phyloP scores from a whole-genome alignment of 2,113 vertebrate genomes.

The Rhinopomastus cyanomelas region DNA sequence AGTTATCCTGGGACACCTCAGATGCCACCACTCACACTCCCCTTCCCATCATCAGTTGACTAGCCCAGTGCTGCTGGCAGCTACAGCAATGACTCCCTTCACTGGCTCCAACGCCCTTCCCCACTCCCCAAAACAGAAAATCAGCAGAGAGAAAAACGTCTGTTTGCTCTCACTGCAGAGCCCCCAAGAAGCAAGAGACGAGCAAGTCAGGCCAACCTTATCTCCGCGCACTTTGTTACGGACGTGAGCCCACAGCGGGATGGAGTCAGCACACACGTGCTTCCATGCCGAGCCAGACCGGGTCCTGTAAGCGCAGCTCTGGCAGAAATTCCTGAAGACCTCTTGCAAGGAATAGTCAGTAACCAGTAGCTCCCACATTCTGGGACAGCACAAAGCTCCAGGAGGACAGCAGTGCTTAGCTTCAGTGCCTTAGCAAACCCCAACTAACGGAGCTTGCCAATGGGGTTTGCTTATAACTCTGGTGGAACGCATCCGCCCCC shows the following conservation, averaged over 20 bases:
- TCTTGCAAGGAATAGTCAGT: conserved; percentile 25
- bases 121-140: not conserved
- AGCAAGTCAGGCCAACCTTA: conserved; percentile 58
- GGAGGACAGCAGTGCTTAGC: not conserved
- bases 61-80: not conserved
- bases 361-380: conserved; percentile 48
- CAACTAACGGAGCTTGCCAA: not conserved
- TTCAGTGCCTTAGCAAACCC: not conserved
- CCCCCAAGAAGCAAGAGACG: not conserved
- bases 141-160: not conserved
- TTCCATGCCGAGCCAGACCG: not conserved
- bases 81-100: not conserved
- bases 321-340: conserved; percentile 60
- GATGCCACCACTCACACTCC: not conserved
- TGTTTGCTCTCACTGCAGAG: not conserved
- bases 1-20: not conserved
- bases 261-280: not conserved
- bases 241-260: conserved; percentile 49
- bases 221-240: conserved; percentile 32
- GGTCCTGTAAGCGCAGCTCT: not conserved
- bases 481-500: conserved; percentile 23
- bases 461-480: not conserved
- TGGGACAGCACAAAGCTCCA: not conserved
- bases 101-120: not conserved
- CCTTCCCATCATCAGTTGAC: not conserved